Evolutionary conservation across 2,888 invertebrate species (phyloP).

Genomic region (Dermolepida albohirtum): DNA sequence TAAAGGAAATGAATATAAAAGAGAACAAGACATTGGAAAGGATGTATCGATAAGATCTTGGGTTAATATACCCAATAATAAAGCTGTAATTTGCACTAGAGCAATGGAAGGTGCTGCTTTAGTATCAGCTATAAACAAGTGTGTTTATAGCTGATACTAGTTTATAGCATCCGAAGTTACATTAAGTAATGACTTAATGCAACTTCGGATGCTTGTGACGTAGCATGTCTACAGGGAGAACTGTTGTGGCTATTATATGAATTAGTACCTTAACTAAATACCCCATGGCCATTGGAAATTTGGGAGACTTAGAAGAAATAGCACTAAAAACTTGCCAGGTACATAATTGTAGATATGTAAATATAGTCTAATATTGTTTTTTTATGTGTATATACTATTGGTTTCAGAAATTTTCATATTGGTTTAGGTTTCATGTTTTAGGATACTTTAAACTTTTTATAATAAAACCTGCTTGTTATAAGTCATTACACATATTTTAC

Average conservation of each 20-base stretch:
- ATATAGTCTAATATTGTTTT: too few relatives aligned
- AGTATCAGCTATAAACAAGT: conserved; percentile 93
- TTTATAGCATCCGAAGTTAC: too few relatives aligned
- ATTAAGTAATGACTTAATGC: conserved; percentile 88
- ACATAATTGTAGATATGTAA: conserved; percentile 41
- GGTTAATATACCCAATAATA: conserved; percentile 93
- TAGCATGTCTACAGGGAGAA: conserved; percentile 88
- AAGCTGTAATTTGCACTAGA: conserved; percentile 89
- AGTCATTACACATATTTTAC: too few relatives aligned
- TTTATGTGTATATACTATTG: too few relatives aligned
- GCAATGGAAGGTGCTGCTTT: conserved; percentile 94
- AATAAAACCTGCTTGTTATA: too few relatives aligned
- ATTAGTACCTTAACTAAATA: conserved; percentile 84
- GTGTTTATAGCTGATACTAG: too few relatives aligned
- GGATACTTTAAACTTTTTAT: too few relatives aligned
- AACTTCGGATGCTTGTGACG: conserved; percentile 89
- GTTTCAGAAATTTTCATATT: too few relatives aligned
- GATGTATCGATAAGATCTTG: conserved; percentile 89
- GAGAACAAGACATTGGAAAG: conserved; percentile 88
- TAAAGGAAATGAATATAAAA: conserved; percentile 95
- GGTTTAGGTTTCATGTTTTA: too few relatives aligned
- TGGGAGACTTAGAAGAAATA: conserved; percentile 92
- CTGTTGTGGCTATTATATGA: conserved; percentile 93
- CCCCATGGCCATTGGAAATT: conserved; percentile 94
- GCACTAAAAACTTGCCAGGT: conserved; percentile 75